A percentile compares a stretch with the other conserved stretches of the same genome.
Evolutionary conservation across 1,140 invertebrate genomes (phyloP).

Genomic region (Bacillus rossius): DNA sequence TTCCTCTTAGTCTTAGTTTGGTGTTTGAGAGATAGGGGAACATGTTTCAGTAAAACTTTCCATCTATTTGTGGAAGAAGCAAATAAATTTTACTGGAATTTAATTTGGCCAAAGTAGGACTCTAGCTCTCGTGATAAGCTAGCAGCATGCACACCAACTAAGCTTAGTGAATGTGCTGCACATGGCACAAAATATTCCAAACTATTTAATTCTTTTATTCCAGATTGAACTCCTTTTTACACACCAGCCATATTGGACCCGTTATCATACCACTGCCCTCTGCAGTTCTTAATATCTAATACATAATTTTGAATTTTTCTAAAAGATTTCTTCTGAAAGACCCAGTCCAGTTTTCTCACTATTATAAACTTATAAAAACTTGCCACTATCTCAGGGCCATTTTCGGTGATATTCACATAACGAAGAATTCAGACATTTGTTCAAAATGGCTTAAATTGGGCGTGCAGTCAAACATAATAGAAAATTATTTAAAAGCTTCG

Average conservation of each 20-base stretch:
- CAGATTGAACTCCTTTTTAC: slow-evolving; percentile 18
- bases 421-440: slow-evolving; percentile 18
- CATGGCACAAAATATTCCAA: slow-evolving; percentile 18
- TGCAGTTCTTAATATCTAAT: slow-evolving; percentile 16
- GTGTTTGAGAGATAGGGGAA: too few species aligned
- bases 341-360: slow-evolving; percentile 14
- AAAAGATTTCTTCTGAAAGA: slow-evolving; percentile 17
- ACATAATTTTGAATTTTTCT: slow-evolving; percentile 15
- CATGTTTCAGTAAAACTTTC: too few species aligned
- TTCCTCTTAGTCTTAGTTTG: too few species aligned
- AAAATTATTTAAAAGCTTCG: slow-evolving; percentile 25
- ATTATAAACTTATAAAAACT: slow-evolving; percentile 20
- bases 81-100: slow-evolving; percentile 22
- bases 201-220: slow-evolving; percentile 11
- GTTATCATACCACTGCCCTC: slow-evolving; percentile 23
- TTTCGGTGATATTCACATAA: slow-evolving; percentile 9
- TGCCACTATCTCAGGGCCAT: slow-evolving; percentile 9
- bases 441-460: slow-evolving; percentile 19
- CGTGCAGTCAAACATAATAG: slow-evolving; percentile 20
- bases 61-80: too few species aligned
- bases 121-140: neutral
- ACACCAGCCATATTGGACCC: slow-evolving; percentile 19
- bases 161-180: slow-evolving; percentile 28
- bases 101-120: neutral
- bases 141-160: slow-evolving; percentile 23